phyloP scores from a whole-genome alignment of 2,797 vertebrate species.

The Lophius americanus region DNA sequence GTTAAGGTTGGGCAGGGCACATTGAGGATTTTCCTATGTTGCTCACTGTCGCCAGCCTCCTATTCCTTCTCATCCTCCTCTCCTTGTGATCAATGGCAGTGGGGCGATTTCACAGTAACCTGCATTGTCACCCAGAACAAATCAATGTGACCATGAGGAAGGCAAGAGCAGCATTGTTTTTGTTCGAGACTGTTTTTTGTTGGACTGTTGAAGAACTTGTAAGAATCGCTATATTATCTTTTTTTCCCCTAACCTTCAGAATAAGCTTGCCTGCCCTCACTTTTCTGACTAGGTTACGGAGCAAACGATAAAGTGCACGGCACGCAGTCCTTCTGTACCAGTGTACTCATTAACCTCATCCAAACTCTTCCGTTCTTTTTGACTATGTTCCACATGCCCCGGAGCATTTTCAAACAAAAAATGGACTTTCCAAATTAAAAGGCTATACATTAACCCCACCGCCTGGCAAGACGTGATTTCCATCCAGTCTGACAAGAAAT shows the following conservation, averaged over 20 bases:
- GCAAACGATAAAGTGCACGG: conserved; percentile 54
- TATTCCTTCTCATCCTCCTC: conserved; percentile 70
- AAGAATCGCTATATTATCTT: conserved; percentile 78
- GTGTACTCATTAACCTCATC: conserved; percentile 65
- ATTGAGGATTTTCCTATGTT: conserved; percentile 74
- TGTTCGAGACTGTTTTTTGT: conserved; percentile 46
- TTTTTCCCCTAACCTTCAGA: conserved; percentile 64
- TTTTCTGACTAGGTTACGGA: conserved; percentile 59
- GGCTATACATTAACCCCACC: conserved; percentile 69
- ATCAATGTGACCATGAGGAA: conserved; percentile 84
- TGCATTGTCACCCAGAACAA: conserved; percentile 81
- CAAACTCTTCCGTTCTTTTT: conserved; percentile 38
- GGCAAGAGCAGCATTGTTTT: conserved; percentile 81
- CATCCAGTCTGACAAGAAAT: conserved; percentile 52
- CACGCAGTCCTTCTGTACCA: conserved; percentile 26
- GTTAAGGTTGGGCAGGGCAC: conserved; percentile 69
- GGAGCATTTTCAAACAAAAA: conserved; percentile 28
- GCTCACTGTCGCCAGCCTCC: conserved; percentile 74
- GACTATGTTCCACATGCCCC: conserved; percentile 40
- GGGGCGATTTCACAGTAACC: conserved; percentile 79
- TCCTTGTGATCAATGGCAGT: conserved; percentile 80
- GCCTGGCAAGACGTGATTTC: conserved; percentile 61
- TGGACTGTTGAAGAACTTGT: conserved; percentile 78
- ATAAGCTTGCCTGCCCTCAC: conserved; percentile 58
- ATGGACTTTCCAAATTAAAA: conserved; percentile 58